Percentiles rank a stretch among this genome's conserved stretches.
Conservation (phyloP, 2,113 vertebrate species). For the Emydura subglobosa region DNA sequence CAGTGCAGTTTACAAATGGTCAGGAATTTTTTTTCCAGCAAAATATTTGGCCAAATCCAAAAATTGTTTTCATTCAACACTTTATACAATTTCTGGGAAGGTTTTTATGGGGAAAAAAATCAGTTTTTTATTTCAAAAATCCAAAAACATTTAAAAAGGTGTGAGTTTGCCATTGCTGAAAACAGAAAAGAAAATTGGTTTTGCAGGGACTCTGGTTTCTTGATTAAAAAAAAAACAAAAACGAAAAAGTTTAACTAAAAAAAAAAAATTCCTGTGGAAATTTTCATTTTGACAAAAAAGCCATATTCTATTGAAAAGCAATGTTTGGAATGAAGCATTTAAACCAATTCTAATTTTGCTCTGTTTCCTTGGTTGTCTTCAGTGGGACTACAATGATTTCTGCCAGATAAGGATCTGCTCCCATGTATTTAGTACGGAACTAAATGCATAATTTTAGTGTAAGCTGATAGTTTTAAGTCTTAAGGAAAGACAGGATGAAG, state of each 20-base stretch:
- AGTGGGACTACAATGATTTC: background rate
- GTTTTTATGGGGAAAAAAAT: background rate
- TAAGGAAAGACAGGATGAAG: conserved; percentile 47
- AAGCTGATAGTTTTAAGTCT: conserved; percentile 45
- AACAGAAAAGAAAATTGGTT: background rate
- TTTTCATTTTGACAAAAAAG: background rate
- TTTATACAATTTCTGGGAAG: background rate
- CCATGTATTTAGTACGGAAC: background rate
- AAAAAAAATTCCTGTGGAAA: background rate
- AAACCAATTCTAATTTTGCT: background rate
- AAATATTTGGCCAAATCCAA: background rate
- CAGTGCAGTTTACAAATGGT: background rate
- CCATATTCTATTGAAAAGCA: background rate
- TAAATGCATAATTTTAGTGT: conserved; percentile 46
- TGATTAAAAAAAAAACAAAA: background rate
- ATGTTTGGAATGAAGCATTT: background rate
- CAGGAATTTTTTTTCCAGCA: background rate
- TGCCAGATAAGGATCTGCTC: conserved; percentile 16
- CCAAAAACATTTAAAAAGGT: background rate
- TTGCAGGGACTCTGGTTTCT: background rate
- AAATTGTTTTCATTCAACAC: background rate
- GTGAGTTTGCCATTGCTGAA: background rate
- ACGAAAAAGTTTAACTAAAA: background rate
- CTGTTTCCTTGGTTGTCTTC: background rate
- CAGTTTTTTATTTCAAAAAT: background rate